Evolutionary conservation across 1,140 invertebrate species (phyloP), one percentile per base, ranked within the genome.

Genomic region (Coenobita brevimanus): DNA sequence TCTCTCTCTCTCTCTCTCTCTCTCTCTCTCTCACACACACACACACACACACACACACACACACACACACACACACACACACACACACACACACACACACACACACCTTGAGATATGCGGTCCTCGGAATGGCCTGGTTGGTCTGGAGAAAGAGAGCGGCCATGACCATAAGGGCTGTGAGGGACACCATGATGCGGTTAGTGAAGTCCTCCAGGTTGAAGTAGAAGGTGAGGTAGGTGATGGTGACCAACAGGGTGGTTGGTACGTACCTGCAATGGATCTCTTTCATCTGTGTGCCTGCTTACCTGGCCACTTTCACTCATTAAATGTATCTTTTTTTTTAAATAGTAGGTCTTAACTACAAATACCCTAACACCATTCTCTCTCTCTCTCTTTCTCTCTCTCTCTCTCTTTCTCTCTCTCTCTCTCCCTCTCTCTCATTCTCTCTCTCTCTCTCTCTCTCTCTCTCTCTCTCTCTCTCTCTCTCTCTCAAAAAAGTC

Each of bases 181-280:
- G 80, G 17, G 80, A 82, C 80, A 82, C 80, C 80, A 82, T 82
- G 62, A 82, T 67, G 33, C 80, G 60, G 62, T 82, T 54, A 33
- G 76, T 79, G 50, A 79, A 79, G 76, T 79, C 76, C 4, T 79
- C 76, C n/a, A 79, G 76, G 13, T n/a, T 3, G 50, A 79, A 79
- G 76, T 30, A 79, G 76, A 79, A 79, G 30, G 76, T 79, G 30
- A 79, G 46, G n/a, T 79, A 50, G 1, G 76, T 79, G 76, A 79
- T 79, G 41, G 76, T 24, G 43, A 79, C 30, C 3, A 79, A 27
- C 50, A 79, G 30, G 3, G 76, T 79, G 41, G 76, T 79, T n/a
- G 76, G 76, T 24, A 79, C 76, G 30, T 79, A 79, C 24, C 76
- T 79, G 76, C n/a, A n/a, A n/a, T n/a, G n/a, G n/a, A n/a, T n/a